Base-by-base conservation (phyloP, 2,888 invertebrate species). In the Lycia hirtaria region DNA sequence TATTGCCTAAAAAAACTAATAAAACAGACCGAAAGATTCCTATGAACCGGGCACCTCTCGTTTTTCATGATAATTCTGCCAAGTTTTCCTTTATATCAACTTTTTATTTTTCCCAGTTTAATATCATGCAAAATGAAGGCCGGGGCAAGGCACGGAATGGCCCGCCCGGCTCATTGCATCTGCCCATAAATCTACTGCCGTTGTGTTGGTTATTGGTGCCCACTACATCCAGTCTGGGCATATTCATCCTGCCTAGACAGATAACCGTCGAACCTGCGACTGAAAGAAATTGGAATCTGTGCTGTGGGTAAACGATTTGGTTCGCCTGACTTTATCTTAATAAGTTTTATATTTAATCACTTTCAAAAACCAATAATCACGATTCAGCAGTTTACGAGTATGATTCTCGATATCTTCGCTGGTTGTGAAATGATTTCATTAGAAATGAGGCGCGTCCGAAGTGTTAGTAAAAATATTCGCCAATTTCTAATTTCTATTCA, bases 91-190 rank as follows among this genome's bases (percentile, higher is more conserved):
- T 82, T 84, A 80, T 78, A 78, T 77, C 68, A 76, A 78, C 78
- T 82, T 81, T 78, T 81, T 78, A 75, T 78, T 83, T 87, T 80
- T 78, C 67, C 72, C 74, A 78, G 75, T 84, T 86, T 86, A 87
- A 86, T 88, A 87, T 81, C 81, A 85, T 86, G 85, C 85, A 81
- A 82, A 88, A 85, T 82, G 81, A 80, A 84, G 82, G 75, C 75
- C 69, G 67, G 70, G 72, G 70, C 67, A 73, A 71, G 76, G 76
- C 73, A 77, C 65, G 73, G 80, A 83, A 83, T 81, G 76, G 83
- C 73, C 76, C 78, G 72, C 61, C 61, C 67, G 72, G 75, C 73
- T 83, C 82, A 81, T 84, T 80, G 83, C 82, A 81, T 78, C 69
- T 73, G 68, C 69, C 76, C 78, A 78, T 81, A 83, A 86, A 80